Evolutionary conservation across 2,113 vertebrate genomes (phyloP).

Genomic region (Cephalopterus ornatus): DNA sequence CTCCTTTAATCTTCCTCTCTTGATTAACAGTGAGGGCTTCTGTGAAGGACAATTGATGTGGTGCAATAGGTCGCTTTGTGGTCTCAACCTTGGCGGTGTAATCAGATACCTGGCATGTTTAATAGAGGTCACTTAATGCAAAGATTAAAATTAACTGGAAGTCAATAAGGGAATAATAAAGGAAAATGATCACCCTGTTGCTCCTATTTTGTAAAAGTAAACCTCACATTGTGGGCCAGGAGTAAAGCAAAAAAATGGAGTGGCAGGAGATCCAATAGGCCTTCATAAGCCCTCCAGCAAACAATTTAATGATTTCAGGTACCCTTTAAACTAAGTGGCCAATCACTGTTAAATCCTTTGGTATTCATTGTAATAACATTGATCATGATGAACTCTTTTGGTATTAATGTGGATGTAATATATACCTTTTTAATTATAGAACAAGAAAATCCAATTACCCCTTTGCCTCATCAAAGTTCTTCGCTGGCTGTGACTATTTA

Average conservation of each 20-base stretch:
- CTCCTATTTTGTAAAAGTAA: slow-evolving; percentile 41
- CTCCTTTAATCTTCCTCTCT: slow-evolving; percentile 52
- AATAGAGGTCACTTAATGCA: slow-evolving; percentile 42
- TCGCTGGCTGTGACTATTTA: slow-evolving; percentile 46
- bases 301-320: slow-evolving; percentile 70
- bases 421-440: slow-evolving; percentile 75
- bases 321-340: slow-evolving; percentile 72
- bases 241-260: neutral
- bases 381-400: slow-evolving; percentile 68
- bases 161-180: slow-evolving; percentile 68
- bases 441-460: slow-evolving; percentile 75
- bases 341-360: slow-evolving; percentile 66
- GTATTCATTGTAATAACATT: slow-evolving; percentile 70
- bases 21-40: slow-evolving; percentile 57
- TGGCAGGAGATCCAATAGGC: neutral
- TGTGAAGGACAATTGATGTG: slow-evolving; percentile 43
- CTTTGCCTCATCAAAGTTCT: slow-evolving; percentile 71
- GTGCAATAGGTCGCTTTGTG: neutral
- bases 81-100: slow-evolving; percentile 33
- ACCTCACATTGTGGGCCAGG: slow-evolving; percentile 37
- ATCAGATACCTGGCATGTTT: slow-evolving; percentile 26
- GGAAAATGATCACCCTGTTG: slow-evolving; percentile 55
- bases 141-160: slow-evolving; percentile 65
- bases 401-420: slow-evolving; percentile 71
- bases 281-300: slow-evolving; percentile 67